Evolutionary conservation across 2,888 invertebrate genomes (phyloP).

Genomic region (Spisula solida): DNA sequence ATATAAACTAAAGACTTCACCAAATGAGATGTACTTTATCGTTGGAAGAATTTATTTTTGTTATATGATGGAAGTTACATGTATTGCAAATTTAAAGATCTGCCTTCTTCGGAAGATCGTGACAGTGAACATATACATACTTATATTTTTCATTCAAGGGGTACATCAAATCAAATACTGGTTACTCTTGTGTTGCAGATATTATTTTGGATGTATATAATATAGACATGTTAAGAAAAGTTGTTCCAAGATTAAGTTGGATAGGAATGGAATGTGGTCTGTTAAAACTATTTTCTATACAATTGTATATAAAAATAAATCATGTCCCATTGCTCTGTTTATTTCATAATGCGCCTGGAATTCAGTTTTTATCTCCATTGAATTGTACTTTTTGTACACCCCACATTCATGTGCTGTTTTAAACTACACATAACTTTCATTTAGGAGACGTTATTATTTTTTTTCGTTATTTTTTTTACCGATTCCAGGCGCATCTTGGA

Average conservation of each 20-base stretch:
- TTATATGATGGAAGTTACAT: neutral
- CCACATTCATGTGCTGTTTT: constrained; percentile 8
- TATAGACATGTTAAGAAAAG: constrained; percentile 12
- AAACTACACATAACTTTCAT: constrained; percentile 19
- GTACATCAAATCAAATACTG: neutral
- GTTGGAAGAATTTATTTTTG: neutral
- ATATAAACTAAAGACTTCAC: neutral
- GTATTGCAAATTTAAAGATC: neutral
- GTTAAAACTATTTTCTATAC: constrained; percentile 24
- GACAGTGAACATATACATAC: neutral
- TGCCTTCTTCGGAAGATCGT: neutral
- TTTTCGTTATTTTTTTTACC: constrained; percentile 16
- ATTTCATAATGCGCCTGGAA: constrained; percentile 34
- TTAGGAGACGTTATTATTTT: constrained; percentile 13
- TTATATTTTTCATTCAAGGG: neutral
- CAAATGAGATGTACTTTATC: neutral
- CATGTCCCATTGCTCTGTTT: constrained; percentile 22
- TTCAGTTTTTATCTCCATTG: constrained; percentile 7
- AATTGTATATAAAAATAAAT: constrained; percentile 25
- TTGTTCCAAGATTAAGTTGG: constrained; percentile 20
- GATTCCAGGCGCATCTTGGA: constrained; percentile 43
- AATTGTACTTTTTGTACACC: constrained; percentile 4
- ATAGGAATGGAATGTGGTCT: constrained; percentile 40
- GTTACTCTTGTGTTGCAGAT: neutral
- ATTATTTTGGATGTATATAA: neutral